These are phyloP conservation scores for Cotesia congregata DNA, from an alignment of 2,888 invertebrate species.

Conservation along the genomic window DNA sequence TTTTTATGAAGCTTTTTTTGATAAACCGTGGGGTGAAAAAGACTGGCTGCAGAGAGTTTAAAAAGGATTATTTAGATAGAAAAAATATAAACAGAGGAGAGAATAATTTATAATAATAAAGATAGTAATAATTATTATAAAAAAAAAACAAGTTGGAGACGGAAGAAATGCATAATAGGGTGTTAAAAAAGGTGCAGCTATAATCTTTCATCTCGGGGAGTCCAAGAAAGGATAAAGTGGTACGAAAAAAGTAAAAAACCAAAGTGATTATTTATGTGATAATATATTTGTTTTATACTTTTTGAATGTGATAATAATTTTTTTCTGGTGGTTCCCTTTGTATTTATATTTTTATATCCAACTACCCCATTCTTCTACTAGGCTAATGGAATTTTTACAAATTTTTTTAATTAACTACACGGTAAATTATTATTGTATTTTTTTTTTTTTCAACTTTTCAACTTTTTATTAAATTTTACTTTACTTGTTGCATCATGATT, in stretches of 20 bases:
- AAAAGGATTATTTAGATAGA: conserved; percentile 8
- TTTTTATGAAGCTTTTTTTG: background rate
- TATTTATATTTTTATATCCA: background rate
- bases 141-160: background rate
- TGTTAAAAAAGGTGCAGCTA: conserved; percentile 25
- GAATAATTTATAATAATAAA: conserved; percentile 3
- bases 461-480: background rate
- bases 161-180: conserved; percentile 35
- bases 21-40: background rate
- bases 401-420: background rate
- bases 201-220: conserved; percentile 29
- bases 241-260: conserved; percentile 20
- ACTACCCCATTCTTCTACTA: background rate
- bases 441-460: background rate
- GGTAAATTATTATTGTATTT: background rate
- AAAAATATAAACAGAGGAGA: background rate
- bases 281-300: background rate
- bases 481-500: background rate
- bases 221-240: conserved; percentile 29
- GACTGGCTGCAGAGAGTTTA: conserved; percentile 1
- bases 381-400: background rate
- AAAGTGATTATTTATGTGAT: conserved; percentile 1
- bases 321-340: background rate
- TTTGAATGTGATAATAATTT: background rate
- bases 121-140: conserved; percentile 16